These are phyloP conservation scores for Molorchus minor DNA, from an alignment of 2,888 invertebrate genomes.

Conservation along the genomic window DNA sequence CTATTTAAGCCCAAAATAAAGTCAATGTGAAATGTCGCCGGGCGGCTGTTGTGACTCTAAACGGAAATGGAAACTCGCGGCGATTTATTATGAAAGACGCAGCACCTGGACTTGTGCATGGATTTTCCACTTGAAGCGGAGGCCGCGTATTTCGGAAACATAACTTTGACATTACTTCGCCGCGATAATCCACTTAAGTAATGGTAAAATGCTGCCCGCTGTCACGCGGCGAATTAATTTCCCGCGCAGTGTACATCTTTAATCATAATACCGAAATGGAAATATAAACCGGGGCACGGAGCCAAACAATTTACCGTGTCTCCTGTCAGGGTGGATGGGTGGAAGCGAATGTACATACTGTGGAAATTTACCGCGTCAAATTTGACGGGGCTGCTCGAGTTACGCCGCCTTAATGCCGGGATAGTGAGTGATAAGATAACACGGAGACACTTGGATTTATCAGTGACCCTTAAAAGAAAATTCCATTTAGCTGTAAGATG, in stretches of 20 bases:
- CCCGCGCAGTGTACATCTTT: constrained; percentile 15
- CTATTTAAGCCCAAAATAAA: no score
- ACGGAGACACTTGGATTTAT: no score
- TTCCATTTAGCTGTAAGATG: no score
- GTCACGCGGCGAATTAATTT: constrained; percentile 18
- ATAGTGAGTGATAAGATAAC: no score
- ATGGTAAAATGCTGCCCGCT: constrained; percentile 23
- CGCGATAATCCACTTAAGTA: constrained; percentile 15
- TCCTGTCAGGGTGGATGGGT: background rate
- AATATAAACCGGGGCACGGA: constrained; percentile 4
- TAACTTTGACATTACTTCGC: constrained; percentile 18
- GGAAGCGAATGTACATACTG: background rate
- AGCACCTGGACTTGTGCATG: constrained; percentile 1
- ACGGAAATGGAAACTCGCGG: background rate
- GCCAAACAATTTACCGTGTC: constrained; percentile 1
- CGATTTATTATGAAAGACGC: background rate
- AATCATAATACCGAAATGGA: constrained; percentile 16
- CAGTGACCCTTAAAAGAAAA: no score
- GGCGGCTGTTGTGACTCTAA: no score
- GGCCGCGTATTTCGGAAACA: background rate
- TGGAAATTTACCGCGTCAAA: no score
- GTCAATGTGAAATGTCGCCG: no score
- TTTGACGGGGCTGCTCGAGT: no score
- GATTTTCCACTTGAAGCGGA: background rate
- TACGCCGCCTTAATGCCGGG: no score